phyloP scores from a whole-genome alignment of 2,113 vertebrate genomes.

The Melanerpes aurifrons region DNA sequence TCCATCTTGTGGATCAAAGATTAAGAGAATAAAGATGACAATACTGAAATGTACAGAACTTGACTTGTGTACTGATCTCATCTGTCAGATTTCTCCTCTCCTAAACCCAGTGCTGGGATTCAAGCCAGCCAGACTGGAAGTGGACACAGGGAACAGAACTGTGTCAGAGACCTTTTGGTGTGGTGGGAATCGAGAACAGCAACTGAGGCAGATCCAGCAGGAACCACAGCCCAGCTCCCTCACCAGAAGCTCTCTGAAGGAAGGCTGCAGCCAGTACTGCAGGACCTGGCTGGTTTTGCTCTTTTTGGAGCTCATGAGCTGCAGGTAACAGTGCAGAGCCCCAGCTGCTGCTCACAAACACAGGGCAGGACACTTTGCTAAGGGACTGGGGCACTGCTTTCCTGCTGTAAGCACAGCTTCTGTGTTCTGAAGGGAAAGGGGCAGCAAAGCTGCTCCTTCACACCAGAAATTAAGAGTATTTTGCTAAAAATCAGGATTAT shows the following conservation, averaged over 20 bases:
- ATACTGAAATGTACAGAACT: neutral
- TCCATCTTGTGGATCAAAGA: neutral
- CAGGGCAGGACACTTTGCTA: neutral
- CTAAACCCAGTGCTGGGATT: neutral
- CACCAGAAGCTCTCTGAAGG: neutral
- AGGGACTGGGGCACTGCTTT: neutral
- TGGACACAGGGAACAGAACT: neutral
- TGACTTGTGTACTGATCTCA: neutral
- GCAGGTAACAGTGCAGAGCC: conserved; percentile 76
- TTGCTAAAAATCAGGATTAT: neutral
- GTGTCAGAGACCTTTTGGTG: neutral
- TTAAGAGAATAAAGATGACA: neutral
- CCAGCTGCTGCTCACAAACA: neutral
- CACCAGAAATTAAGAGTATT: neutral
- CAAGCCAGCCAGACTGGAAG: neutral
- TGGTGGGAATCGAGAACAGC: neutral
- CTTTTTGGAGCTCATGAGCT: conserved; percentile 85
- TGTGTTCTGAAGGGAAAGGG: neutral
- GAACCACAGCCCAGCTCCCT: neutral
- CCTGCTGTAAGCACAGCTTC: neutral
- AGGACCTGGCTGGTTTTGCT: conserved; percentile 82
- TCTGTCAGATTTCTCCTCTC: neutral
- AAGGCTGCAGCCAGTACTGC: conserved; percentile 75
- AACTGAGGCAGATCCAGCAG: neutral
- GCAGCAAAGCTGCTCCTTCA: neutral